A percentile compares a stretch with the other conserved stretches of the same genome.
phyloP scores from a whole-genome alignment of 2,113 vertebrate genomes.

The Laterallus jamaicensis region DNA sequence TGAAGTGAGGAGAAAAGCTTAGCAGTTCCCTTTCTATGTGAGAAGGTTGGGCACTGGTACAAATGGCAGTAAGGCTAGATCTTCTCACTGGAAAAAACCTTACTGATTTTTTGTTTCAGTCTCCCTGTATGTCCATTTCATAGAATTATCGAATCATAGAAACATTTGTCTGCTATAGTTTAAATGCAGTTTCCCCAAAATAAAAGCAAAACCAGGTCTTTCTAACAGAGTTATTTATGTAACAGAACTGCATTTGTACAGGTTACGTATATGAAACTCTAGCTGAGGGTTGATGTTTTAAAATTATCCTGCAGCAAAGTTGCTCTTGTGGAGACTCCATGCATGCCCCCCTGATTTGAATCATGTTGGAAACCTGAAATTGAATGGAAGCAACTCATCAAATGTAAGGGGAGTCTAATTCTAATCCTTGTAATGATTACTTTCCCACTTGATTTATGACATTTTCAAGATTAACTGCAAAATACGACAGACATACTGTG shows the following conservation, averaged over 20 bases:
- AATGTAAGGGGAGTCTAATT: neutral
- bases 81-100: neutral
- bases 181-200: neutral
- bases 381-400: neutral
- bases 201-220: neutral
- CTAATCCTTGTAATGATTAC: neutral
- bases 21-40: neutral
- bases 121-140: neutral
- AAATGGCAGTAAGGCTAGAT: neutral
- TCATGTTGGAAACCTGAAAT: neutral
- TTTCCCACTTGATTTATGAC: neutral
- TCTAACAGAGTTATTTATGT: neutral
- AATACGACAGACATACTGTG: neutral
- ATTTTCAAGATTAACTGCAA: slow-evolving; percentile 25
- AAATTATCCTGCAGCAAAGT: neutral
- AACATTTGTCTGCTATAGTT: neutral
- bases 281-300: neutral
- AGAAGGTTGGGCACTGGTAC: neutral
- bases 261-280: neutral
- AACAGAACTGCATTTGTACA: neutral
- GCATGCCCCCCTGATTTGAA: neutral
- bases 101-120: neutral
- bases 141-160: too few relatives aligned
- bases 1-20: neutral
- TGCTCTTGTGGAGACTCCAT: neutral